Conservation (phyloP, 2,888 invertebrate species). For the Pollenia angustigena region DNA sequence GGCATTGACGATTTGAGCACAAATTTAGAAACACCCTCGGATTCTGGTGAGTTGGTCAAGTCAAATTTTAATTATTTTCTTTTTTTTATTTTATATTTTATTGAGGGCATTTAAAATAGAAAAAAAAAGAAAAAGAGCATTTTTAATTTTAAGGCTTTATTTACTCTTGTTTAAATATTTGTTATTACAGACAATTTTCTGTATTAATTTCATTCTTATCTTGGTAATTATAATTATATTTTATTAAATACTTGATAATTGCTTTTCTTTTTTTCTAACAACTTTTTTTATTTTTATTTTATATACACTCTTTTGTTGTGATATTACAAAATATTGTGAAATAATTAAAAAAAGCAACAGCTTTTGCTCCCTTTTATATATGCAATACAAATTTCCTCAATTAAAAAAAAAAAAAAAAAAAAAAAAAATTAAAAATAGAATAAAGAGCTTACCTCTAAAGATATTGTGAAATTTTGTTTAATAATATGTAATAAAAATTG, state of each 20-base stretch:
- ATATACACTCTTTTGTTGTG: neutral
- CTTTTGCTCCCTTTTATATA: slow-evolving; percentile 6
- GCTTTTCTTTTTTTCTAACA: slow-evolving; percentile 13
- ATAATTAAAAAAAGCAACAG: slow-evolving; percentile 43
- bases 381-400: neutral
- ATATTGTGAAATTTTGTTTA: slow-evolving; percentile 9
- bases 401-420: slow-evolving; percentile 21
- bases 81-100: neutral
- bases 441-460: slow-evolving; percentile 38
- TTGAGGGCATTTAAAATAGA: no score
- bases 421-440: neutral
- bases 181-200: no score
- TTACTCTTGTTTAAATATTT: no score
- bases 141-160: no score
- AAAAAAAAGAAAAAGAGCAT: no score
- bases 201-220: slow-evolving; percentile 5
- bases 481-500: neutral
- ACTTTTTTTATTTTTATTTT: neutral
- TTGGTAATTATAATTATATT: slow-evolving; percentile 7
- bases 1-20: slow-evolving; percentile 87
- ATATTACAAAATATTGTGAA: slow-evolving; percentile 68
- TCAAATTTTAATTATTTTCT: slow-evolving; percentile 37
- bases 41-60: slow-evolving; percentile 89
- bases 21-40: slow-evolving; percentile 94
- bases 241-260: slow-evolving; percentile 16